Evolutionary conservation across 2,888 invertebrate genomes (phyloP).

Genomic region (Coenonympha glycerion): DNA sequence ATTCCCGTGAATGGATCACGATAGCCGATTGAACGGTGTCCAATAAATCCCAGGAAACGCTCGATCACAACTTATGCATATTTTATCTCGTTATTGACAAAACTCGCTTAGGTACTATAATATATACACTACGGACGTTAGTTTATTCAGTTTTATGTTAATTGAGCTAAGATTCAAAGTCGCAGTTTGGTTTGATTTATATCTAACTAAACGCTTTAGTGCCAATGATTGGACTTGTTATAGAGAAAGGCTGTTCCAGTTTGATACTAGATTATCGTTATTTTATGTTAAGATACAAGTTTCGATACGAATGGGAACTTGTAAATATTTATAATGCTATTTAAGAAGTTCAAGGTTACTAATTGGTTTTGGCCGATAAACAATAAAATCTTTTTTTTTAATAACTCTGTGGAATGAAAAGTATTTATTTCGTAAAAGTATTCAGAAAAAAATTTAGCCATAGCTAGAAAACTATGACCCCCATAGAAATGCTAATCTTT

Average conservation of each 20-base stretch:
- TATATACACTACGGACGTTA: background rate
- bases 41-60: constrained; percentile 18
- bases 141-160: constrained; percentile 2
- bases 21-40: constrained; percentile 5
- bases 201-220: constrained; percentile 3
- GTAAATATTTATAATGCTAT: constrained; percentile 7
- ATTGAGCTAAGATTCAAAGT: constrained; percentile 11
- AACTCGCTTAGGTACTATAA: constrained; percentile 1
- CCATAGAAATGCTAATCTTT: too few relatives aligned
- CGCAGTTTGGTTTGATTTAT: background rate
- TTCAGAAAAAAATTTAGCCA: too few relatives aligned
- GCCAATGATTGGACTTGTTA: constrained; percentile 6
- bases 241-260: constrained; percentile 8
- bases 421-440: too few relatives aligned
- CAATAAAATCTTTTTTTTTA: background rate
- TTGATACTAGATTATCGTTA: constrained; percentile 13
- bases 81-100: constrained; percentile 10
- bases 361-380: constrained; percentile 13
- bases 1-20: background rate
- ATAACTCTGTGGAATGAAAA: background rate
- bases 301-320: constrained; percentile 9
- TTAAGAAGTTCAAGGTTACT: constrained; percentile 21
- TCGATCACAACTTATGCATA: constrained; percentile 7
- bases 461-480: too few relatives aligned
- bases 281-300: constrained; percentile 10